Conservation (phyloP, 1,140 invertebrate genomes). For the Hylaeus volcanicus region DNA sequence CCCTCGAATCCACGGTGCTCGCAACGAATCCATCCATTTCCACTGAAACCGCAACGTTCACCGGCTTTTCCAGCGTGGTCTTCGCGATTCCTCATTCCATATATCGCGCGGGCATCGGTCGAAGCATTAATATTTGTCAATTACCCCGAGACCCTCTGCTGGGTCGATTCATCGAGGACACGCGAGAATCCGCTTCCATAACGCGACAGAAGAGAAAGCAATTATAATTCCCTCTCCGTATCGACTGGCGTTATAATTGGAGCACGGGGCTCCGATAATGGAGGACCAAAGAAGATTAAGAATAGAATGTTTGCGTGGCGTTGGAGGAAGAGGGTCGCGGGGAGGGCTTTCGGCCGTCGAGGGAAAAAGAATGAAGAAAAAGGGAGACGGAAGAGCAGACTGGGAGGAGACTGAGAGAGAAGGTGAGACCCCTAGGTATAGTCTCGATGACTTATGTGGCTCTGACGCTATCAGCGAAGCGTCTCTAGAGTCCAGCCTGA, state of each 20-base stretch:
- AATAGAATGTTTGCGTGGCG: constrained; percentile 65
- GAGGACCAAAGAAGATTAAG: constrained; percentile 80
- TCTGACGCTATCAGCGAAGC: constrained; percentile 81
- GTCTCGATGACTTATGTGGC: constrained; percentile 81
- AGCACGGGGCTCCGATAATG: constrained; percentile 74
- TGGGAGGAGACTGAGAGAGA: constrained; percentile 8
- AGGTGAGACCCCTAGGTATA: constrained; percentile 67
- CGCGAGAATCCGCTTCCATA: constrained; percentile 30
- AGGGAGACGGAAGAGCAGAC: not conserved
- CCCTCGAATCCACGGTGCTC: not conserved
- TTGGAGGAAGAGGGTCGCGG: not conserved
- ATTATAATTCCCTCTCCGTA: constrained; percentile 76
- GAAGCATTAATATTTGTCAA: constrained; percentile 64
- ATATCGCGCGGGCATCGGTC: constrained; percentile 19
- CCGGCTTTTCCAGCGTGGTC: not conserved
- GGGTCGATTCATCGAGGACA: constrained; percentile 40
- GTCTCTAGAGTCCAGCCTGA: constrained; percentile 79
- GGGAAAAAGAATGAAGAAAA: constrained; percentile 45
- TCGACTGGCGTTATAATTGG: constrained; percentile 77
- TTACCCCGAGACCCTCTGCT: constrained; percentile 25
- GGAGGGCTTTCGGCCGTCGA: constrained; percentile 15
- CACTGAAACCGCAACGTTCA: not conserved
- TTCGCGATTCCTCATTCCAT: constrained; percentile 33
- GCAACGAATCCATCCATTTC: not conserved
- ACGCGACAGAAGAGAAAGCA: constrained; percentile 61